phyloP scores from a whole-genome alignment of 2,113 vertebrate species.

The Myodes glareolus region DNA sequence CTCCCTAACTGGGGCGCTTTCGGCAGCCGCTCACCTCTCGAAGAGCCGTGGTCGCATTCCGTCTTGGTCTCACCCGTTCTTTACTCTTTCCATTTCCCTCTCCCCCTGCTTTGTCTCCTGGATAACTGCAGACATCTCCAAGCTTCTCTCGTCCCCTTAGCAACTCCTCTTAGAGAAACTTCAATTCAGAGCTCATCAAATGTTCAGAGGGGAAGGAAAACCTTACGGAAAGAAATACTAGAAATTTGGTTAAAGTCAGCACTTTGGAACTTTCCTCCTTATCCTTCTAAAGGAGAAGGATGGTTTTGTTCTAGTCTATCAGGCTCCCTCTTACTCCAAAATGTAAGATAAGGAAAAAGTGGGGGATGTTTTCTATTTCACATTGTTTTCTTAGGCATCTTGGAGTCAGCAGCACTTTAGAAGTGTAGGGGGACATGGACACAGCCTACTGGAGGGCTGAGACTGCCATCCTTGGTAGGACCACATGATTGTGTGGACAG shows the following conservation, averaged over 20 bases:
- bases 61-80: not conserved
- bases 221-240: not conserved
- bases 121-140: not conserved
- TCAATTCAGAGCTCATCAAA: not conserved
- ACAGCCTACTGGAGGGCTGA: not conserved
- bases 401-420: not conserved
- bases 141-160: not conserved
- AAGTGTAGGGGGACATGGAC: not conserved
- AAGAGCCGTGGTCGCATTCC: not conserved
- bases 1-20: not conserved
- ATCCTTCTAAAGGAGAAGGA: not conserved
- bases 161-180: not conserved
- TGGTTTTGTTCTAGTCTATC: not conserved
- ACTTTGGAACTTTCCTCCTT: not conserved
- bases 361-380: not conserved
- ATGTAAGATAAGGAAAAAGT: not conserved
- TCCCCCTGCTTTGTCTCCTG: not conserved
- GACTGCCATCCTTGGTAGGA: not conserved
- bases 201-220: constrained; percentile 4
- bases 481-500: not conserved
- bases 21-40: not conserved
- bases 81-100: not conserved
- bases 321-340: not conserved
- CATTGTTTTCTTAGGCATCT: not conserved
- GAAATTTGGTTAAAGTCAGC: constrained; percentile 18